Percentiles rank a stretch among this genome's conserved stretches.
Conservation (phyloP, 2,797 vertebrate genomes). For the Acridotheres tristis region DNA sequence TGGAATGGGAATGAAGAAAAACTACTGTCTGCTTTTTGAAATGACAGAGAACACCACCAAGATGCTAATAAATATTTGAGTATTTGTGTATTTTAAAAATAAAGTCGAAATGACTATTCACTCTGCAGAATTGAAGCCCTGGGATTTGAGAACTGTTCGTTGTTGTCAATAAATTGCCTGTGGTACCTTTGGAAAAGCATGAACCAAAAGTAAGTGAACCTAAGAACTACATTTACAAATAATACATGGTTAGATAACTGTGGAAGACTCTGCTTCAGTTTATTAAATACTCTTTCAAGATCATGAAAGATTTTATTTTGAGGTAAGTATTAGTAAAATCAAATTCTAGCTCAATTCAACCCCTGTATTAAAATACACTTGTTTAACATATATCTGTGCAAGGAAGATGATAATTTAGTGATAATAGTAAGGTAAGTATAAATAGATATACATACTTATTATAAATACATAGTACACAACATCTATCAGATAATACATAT, state of each 20-base stretch:
- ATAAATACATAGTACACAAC: not conserved
- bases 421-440: not conserved
- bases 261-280: not conserved
- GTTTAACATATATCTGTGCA: not conserved
- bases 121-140: not conserved
- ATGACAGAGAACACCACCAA: not conserved
- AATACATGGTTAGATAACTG: not conserved
- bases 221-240: not conserved
- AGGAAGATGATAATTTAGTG: not conserved
- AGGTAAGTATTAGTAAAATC: not conserved
- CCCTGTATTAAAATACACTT: not conserved
- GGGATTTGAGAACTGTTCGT: not conserved
- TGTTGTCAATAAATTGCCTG: not conserved
- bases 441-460: not conserved
- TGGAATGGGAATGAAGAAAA: not conserved
- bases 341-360: not conserved
- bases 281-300: not conserved
- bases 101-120: not conserved
- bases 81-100: not conserved
- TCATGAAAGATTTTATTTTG: not conserved
- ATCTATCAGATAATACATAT: not conserved
- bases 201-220: not conserved
- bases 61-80: not conserved
- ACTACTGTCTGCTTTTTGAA: not conserved
- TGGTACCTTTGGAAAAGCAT: not conserved